Base-by-base conservation (phyloP, 2,888 invertebrate genomes). In the Tuberolachnus salignus region DNA sequence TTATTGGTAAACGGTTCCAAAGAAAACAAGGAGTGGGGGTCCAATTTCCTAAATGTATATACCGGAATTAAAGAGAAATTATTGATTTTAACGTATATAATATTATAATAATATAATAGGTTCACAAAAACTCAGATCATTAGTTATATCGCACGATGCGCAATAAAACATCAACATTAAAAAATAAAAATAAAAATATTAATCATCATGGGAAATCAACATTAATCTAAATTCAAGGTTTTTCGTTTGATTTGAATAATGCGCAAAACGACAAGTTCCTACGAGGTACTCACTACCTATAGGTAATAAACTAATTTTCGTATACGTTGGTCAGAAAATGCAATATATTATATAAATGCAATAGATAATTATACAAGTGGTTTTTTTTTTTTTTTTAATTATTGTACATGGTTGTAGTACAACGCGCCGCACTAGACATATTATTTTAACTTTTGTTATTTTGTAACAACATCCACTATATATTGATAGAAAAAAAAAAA, bases 151-250 rank as follows among this genome's bases (percentile, higher is more conserved):
- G n/a, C 16, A 21, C 19, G 44, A 64, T 64, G 44, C 44, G 44
- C 44, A 46, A 64, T 44, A 46, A 46, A 64, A 64, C 34, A 21
- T 14, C 44, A 46, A 21, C 19, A 44, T 64, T 10, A 34, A 4
- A 34, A 3, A 34, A 34, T 6, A 34, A 34, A 34, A 34, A n/a
- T n/a, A n/a, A n/a, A 64, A 46, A 64, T 1, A 34, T 11, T 44
- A 46, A 44, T 21, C 44, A 64, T 64, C 44, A 64, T 64, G 44
- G 46, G 44, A 64, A 64, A 64, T 44, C 44, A 42, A 14, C 64
- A 64, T n/a, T 42, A 63, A 42, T 64, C 46, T 21, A 64, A 21
- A 44, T 21, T 44, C 64, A 64, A 46, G 44, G 64, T 46, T 64
- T 64, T 21, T 21, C 19, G 64, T 21, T 19, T 34, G 6, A 34